Base-by-base conservation (phyloP, 2,113 vertebrate genomes). In the Carlito syrichta region DNA sequence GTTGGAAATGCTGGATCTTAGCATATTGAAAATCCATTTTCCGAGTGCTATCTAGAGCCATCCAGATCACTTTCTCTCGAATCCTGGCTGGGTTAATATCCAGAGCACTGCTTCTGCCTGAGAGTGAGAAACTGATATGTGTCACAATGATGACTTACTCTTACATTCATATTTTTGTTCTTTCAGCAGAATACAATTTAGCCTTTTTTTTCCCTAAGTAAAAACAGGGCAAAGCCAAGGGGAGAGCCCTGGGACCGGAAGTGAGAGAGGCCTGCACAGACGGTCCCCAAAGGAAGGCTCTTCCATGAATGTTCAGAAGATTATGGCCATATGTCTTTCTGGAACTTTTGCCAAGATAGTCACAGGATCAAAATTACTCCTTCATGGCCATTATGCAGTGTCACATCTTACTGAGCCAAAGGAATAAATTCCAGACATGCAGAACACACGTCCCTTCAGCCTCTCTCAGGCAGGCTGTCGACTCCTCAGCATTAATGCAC, bases 401-500 rank as follows among this genome's bases (percentile, higher is more conserved):
- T 95, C 96, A 93, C 96, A 95, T 97, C 86, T 96, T 96, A 71
- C 86, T 94, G 89, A 96, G 97, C 79, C 89, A 96, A 97, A 94
- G 91, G 97, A 96, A 96, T 97, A 96, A 91, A 97, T 97, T 92
- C 69, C 71, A 98, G 95, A 96, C 91, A 95, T 95, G 94, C 87
- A 94, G 94, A 94, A 82, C 78, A 93, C 94, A 96, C 71, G 50
- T 1, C 56, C 52, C 90, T 92, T 88, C 91, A 93, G 58, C 66
- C 89, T 58, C 17, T 88, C 89, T 40, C 95, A 84, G 60, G 63
- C 96, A 93, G 91, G 77, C 92, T 97, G 96, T 97, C 95, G 96
- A 73, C 82, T 95, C 94, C 27, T 30, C 66, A 17, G 68, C 91
- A 86, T 62, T 45, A 56, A 45, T 14, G 13, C n/a, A 97, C 54